Evolutionary conservation across 2,888 invertebrate species (phyloP).

Genomic region (Brenthis daphne): DNA sequence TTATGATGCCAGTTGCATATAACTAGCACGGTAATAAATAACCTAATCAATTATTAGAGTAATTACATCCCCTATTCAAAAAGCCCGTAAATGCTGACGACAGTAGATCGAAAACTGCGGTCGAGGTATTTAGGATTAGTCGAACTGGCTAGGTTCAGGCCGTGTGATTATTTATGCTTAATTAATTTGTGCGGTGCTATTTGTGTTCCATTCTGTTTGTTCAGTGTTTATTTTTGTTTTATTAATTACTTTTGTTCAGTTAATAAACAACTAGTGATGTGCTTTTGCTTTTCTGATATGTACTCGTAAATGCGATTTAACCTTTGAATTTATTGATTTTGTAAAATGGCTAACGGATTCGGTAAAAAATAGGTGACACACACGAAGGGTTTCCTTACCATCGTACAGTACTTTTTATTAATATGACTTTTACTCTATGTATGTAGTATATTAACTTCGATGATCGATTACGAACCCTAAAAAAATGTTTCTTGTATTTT

Average conservation of each 20-base stretch:
- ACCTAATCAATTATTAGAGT: neutral
- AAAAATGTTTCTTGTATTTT: too few species aligned
- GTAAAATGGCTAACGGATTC: too few species aligned
- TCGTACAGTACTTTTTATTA: too few species aligned
- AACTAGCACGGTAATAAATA: neutral
- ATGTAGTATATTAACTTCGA: too few species aligned
- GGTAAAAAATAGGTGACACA: too few species aligned
- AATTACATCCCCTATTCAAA: slow-evolving; percentile 5
- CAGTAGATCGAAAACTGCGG: slow-evolving; percentile 37
- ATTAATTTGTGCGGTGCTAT: slow-evolving; percentile 36
- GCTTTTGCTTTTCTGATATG: neutral
- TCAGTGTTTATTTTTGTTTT: slow-evolving; percentile 13
- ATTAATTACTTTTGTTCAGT: neutral
- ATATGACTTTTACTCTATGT: too few species aligned
- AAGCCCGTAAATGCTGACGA: slow-evolving; percentile 21
- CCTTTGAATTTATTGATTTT: too few species aligned
- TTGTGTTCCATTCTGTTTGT: slow-evolving; percentile 17
- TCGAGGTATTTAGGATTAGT: slow-evolving; percentile 32
- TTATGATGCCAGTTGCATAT: too few species aligned
- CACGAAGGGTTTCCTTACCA: too few species aligned
- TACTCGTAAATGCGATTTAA: neutral
- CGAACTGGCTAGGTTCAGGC: slow-evolving; percentile 20
- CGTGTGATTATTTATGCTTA: slow-evolving; percentile 29
- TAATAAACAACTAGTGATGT: neutral
- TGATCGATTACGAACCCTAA: too few species aligned